phyloP scores from a whole-genome alignment of 2,113 vertebrate genomes.

The Coturnix japonica region DNA sequence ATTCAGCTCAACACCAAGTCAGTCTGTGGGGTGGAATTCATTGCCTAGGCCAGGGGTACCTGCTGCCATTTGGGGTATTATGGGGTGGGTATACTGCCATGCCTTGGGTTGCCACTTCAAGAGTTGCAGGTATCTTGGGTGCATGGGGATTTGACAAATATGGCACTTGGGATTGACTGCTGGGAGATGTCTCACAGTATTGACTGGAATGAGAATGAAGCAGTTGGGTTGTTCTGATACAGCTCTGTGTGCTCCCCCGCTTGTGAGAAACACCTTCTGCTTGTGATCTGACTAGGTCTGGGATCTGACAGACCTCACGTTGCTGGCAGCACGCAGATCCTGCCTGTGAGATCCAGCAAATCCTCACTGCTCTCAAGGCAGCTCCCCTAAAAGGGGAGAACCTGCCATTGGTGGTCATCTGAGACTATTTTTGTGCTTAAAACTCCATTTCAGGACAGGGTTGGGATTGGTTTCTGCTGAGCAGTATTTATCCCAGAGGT shows the following conservation, averaged over 20 bases:
- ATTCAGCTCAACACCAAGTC: not conserved
- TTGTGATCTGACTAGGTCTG: not conserved
- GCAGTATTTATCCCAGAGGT: not conserved
- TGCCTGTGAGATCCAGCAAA: not conserved
- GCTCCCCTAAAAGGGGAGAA: not conserved
- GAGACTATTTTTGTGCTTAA: conserved; percentile 7
- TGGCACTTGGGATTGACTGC: not conserved
- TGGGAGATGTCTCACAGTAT: not conserved
- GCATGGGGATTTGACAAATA: not conserved
- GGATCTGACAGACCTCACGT: not conserved
- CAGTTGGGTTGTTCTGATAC: not conserved
- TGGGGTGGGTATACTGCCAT: not conserved
- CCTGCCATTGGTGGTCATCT: not conserved
- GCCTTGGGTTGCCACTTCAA: not conserved
- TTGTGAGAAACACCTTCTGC: not conserved
- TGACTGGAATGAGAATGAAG: not conserved
- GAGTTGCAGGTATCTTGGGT: not conserved
- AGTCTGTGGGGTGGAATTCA: fast-evolving
- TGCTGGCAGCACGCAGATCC: not conserved
- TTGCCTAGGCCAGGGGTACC: not conserved
- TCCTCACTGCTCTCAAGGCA: not conserved
- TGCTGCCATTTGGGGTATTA: not conserved
- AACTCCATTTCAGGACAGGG: not conserved
- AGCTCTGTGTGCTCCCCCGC: not conserved
- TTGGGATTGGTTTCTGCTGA: not conserved